Percentiles rank a stretch among this genome's conserved stretches.
Evolutionary conservation across 2,888 invertebrate genomes (phyloP).

Genomic region (Abrostola triplasia): DNA sequence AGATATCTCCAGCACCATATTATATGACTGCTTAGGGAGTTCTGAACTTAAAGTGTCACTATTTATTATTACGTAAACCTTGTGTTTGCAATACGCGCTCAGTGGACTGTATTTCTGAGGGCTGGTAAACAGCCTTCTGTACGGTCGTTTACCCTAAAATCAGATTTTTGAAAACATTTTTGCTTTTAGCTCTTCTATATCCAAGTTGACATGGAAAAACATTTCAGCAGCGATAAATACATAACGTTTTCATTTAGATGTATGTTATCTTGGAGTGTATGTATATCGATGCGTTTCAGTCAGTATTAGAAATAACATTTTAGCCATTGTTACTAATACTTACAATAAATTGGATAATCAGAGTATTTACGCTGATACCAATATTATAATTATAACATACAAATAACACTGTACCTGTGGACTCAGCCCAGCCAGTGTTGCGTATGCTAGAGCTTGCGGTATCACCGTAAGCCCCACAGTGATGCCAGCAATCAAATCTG

Average conservation of each 20-base stretch:
- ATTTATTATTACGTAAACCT: constrained; percentile 19
- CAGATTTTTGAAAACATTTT: constrained; percentile 20
- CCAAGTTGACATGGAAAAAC: background rate
- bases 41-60: constrained; percentile 11
- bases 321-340: too few species aligned
- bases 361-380: too few species aligned
- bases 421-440: constrained; percentile 95
- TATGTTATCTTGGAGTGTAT: too few species aligned
- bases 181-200: constrained; percentile 17
- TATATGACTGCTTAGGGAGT: too few species aligned
- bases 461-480: constrained; percentile 97
- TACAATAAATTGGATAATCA: too few species aligned
- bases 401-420: constrained; percentile 90
- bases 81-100: constrained; percentile 13
- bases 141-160: constrained; percentile 17
- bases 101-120: constrained; percentile 5
- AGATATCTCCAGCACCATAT: background rate
- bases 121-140: constrained; percentile 3
- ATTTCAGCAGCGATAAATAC: too few species aligned
- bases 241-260: too few species aligned
- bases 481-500: constrained; percentile 96
- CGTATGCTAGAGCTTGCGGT: constrained; percentile 97
- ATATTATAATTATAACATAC: background rate
- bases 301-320: too few species aligned
- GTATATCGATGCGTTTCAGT: too few species aligned